These are phyloP conservation scores for Epicauta chinensis DNA, from an alignment of 1,140 invertebrate species.

Conservation along the genomic window DNA sequence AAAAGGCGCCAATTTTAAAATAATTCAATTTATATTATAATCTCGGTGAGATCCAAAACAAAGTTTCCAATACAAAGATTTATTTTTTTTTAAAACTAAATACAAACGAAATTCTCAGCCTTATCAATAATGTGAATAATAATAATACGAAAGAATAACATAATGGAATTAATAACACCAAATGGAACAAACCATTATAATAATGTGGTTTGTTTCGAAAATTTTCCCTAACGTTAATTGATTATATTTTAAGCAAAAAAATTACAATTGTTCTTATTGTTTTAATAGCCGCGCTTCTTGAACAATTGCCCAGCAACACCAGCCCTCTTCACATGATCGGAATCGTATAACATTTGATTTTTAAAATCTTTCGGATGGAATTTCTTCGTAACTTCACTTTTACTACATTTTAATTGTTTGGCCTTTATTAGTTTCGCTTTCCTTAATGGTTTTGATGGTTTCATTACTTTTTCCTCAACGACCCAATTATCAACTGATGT, in stretches of 20 bases:
- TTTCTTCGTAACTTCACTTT: background rate
- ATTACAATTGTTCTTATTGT: too few species aligned
- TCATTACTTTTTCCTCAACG: background rate
- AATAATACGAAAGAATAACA: background rate
- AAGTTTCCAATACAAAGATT: background rate
- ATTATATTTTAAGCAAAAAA: too few species aligned
- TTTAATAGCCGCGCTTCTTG: too few species aligned
- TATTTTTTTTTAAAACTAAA: background rate
- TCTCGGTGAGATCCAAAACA: background rate
- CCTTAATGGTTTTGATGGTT: background rate
- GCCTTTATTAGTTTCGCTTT: background rate
- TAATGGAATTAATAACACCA: background rate
- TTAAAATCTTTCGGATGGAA: constrained; percentile 22
- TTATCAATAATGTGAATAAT: background rate
- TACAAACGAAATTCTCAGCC: background rate
- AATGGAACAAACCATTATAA: background rate
- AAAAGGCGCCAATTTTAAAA: background rate
- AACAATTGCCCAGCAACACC: background rate
- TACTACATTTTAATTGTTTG: background rate
- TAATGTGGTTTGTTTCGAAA: background rate
- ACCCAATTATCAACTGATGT: background rate
- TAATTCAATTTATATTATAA: background rate
- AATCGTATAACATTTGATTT: constrained; percentile 24
- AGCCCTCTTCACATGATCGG: constrained; percentile 8
- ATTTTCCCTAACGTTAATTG: too few species aligned